phyloP scores from a whole-genome alignment of 2,888 invertebrate genomes.

The Heliconius cydno region DNA sequence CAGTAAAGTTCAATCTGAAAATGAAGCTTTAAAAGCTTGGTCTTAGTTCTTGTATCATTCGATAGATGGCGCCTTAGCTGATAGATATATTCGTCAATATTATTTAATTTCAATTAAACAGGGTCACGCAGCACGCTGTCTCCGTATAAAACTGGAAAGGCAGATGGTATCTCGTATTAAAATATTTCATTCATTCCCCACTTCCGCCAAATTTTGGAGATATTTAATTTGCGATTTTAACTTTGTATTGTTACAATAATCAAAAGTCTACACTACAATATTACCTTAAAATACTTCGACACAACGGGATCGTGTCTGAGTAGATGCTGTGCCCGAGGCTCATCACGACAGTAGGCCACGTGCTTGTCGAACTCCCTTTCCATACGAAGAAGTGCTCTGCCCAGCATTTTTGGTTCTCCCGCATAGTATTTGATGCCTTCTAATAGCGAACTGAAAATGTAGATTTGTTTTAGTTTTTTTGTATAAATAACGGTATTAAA shows the following conservation, averaged over 20 bases:
- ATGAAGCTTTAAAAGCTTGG: background rate
- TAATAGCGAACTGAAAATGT: constrained; percentile 88
- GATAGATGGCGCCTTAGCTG: constrained; percentile 28
- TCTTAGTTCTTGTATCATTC: background rate
- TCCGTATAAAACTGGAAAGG: too few species aligned
- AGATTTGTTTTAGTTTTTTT: background rate
- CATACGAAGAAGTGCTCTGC: constrained; percentile 93
- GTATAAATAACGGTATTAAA: background rate
- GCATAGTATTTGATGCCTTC: constrained; percentile 97
- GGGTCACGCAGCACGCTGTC: too few species aligned
- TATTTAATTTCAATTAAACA: too few species aligned
- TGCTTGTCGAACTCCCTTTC: constrained; percentile 98
- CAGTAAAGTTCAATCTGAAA: background rate
- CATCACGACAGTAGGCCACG: constrained; percentile 94
- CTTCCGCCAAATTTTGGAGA: too few species aligned
- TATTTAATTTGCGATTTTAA: background rate
- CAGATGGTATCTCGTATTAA: too few species aligned
- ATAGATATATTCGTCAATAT: too few species aligned
- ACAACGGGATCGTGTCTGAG: constrained; percentile 87
- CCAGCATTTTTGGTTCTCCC: constrained; percentile 93
- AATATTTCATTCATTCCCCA: too few species aligned
- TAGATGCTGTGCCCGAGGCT: constrained; percentile 92
- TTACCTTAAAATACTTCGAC: constrained; percentile 91
- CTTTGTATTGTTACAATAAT: too few species aligned
- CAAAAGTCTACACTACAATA: background rate